Conservation (phyloP, 2,113 vertebrate species). For the Saccopteryx bilineata region DNA sequence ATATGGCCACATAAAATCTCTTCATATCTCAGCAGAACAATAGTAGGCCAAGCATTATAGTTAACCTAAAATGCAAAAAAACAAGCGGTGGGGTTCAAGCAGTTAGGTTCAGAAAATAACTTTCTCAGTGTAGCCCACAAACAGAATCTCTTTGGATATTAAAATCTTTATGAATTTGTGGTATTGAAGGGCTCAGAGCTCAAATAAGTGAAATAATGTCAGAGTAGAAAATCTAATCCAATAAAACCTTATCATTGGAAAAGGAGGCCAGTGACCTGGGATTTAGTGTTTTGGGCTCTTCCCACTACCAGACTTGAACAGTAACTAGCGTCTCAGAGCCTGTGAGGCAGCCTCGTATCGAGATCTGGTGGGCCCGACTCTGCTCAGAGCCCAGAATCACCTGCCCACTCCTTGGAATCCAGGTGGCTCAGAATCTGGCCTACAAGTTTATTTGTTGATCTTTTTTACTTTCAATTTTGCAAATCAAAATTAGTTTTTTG, state of each 20-base stretch:
- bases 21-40: slow-evolving; percentile 31
- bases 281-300: background rate
- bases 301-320: background rate
- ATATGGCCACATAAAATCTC: slow-evolving; percentile 3
- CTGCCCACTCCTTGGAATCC: background rate
- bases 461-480: slow-evolving; percentile 46
- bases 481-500: slow-evolving; percentile 9
- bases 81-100: background rate
- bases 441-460: background rate
- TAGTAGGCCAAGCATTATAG: slow-evolving; percentile 7
- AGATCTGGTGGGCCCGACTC: background rate
- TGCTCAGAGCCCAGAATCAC: background rate
- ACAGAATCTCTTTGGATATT: slow-evolving; percentile 50
- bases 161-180: slow-evolving; percentile 55
- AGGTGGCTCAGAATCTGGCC: background rate
- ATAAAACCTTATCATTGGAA: slow-evolving; percentile 8
- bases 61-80: slow-evolving; percentile 21
- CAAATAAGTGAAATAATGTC: slow-evolving; percentile 39
- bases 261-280: background rate
- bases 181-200: background rate
- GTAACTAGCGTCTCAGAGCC: background rate
- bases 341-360: background rate
- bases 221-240: slow-evolving; percentile 31
- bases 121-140: slow-evolving; percentile 1
- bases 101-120: slow-evolving; percentile 16